Conservation (phyloP, 2,113 vertebrate genomes). For the Gnathonemus longibarbis region DNA sequence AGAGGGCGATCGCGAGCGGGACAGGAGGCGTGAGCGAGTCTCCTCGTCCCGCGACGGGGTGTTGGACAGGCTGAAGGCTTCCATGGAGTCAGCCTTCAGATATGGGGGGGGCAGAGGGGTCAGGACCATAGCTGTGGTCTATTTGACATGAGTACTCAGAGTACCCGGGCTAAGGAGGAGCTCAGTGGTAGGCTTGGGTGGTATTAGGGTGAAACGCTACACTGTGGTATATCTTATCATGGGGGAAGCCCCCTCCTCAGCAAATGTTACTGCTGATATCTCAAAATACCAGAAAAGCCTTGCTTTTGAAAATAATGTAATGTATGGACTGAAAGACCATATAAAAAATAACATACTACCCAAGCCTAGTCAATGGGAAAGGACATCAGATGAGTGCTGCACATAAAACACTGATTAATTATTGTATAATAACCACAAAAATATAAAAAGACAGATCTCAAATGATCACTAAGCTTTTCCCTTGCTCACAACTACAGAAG, state of each 20-base stretch:
- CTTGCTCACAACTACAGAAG: background rate
- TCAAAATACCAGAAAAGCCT: background rate
- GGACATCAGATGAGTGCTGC: background rate
- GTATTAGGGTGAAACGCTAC: background rate
- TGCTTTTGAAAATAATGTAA: background rate
- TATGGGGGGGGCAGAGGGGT: background rate
- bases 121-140: background rate
- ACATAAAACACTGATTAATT: background rate
- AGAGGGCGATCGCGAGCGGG: conserved; percentile 79
- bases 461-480: background rate
- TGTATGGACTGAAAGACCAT: background rate
- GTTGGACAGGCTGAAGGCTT: conserved; percentile 83
- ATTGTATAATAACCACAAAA: background rate
- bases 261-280: background rate
- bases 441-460: background rate
- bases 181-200: background rate
- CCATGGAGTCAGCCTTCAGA: conserved; percentile 78
- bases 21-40: conserved; percentile 71
- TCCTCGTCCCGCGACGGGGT: conserved; percentile 79
- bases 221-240: background rate
- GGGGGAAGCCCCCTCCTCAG: background rate
- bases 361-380: background rate
- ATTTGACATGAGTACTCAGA: background rate
- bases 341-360: background rate
- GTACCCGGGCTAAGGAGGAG: background rate